phyloP scores from a whole-genome alignment of 2,113 vertebrate species.

The Neogale vison region DNA sequence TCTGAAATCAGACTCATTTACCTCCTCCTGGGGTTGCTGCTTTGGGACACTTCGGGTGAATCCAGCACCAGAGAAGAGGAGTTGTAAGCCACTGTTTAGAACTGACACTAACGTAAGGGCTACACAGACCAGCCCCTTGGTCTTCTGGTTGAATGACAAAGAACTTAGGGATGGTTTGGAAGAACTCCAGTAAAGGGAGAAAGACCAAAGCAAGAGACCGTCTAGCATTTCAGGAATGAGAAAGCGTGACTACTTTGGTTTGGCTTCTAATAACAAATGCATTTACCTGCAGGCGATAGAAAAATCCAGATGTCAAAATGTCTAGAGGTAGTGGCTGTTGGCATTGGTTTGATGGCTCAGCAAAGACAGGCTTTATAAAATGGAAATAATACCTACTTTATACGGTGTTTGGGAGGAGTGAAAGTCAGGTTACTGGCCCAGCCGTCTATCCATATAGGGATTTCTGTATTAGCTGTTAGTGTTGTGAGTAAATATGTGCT shows the following conservation, averaged over 20 bases:
- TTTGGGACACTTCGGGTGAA: background rate
- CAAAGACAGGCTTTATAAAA: background rate
- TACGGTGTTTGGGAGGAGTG: background rate
- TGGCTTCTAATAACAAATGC: background rate
- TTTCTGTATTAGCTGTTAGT: background rate
- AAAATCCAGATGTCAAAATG: background rate
- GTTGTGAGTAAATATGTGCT: background rate
- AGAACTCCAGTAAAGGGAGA: background rate
- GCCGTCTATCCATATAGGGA: background rate
- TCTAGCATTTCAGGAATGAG: background rate
- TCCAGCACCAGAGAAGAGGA: background rate
- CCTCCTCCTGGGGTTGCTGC: background rate
- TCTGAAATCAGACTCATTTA: conserved; percentile 25
- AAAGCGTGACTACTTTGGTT: background rate
- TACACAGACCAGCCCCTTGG: accelerated
- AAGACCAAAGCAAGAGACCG: background rate
- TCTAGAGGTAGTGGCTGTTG: background rate
- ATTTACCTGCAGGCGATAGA: background rate
- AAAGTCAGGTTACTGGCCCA: background rate
- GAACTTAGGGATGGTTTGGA: background rate
- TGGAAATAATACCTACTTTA: background rate
- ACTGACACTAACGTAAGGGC: background rate
- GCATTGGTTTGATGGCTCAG: background rate
- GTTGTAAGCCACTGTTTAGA: background rate
- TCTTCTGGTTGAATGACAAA: background rate